phyloP scores from a whole-genome alignment of 2,888 invertebrate genomes.

The Abscondita cerata region DNA sequence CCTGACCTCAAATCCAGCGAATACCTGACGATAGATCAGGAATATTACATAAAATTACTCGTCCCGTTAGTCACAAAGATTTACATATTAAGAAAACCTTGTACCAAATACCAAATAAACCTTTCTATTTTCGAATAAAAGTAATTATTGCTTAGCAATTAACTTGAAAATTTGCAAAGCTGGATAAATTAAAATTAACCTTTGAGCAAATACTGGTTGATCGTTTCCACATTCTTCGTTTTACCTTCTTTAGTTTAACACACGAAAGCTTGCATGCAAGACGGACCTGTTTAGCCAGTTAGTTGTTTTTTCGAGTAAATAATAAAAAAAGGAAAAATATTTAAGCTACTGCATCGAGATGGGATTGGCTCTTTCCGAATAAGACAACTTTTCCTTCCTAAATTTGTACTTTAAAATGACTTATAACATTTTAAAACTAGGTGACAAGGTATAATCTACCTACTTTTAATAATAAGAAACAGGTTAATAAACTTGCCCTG shows the following conservation, averaged over 20 bases:
- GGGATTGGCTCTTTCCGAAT: conserved; percentile 30
- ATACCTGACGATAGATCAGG: conserved; percentile 22
- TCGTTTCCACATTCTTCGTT: conserved; percentile 6
- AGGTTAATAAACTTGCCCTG: conserved; percentile 2
- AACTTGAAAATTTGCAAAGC: conserved; percentile 16
- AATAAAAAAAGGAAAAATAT: conserved; percentile 31
- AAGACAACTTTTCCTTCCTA: conserved; percentile 22
- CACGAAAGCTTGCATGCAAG: conserved; percentile 22
- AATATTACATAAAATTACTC: conserved; percentile 40
- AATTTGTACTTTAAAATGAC: conserved; percentile 21
- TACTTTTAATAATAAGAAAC: background rate
- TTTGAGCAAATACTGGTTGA: too few relatives aligned
- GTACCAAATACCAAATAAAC: conserved; percentile 24
- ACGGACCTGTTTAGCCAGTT: conserved; percentile 34
- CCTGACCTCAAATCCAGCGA: conserved; percentile 22
- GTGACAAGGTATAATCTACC: conserved; percentile 1
- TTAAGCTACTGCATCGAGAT: conserved; percentile 26
- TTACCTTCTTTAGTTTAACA: conserved; percentile 18
- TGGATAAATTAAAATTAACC: background rate
- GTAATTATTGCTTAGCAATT: background rate
- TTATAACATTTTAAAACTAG: conserved; percentile 16
- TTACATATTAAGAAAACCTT: conserved; percentile 40
- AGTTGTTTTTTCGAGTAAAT: conserved; percentile 20
- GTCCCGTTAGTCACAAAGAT: conserved; percentile 41
- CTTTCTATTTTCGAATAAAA: conserved; percentile 11